Evolutionary conservation across 1,140 invertebrate genomes (phyloP).

Genomic region (Hypsibius dujardini): DNA sequence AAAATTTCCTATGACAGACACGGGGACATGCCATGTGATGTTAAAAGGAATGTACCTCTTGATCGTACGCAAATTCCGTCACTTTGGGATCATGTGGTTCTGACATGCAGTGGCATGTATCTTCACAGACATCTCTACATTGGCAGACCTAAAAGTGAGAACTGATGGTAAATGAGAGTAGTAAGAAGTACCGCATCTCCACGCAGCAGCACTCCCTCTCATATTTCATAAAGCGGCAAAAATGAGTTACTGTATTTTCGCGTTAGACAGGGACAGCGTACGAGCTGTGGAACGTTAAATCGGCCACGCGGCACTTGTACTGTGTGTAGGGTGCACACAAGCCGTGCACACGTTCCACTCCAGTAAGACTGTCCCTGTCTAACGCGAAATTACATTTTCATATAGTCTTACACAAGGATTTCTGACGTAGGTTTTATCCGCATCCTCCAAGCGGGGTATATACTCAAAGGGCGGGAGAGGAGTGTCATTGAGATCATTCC

Average conservation of each 20-base stretch:
- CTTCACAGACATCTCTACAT: neutral
- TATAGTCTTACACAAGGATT: neutral
- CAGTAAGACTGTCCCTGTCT: too few species aligned
- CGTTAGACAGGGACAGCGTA: too few species aligned
- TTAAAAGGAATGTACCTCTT: neutral
- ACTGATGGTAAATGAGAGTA: too few species aligned
- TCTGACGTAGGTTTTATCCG: neutral
- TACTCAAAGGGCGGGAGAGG: neutral
- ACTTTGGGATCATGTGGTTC: neutral
- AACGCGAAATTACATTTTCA: too few species aligned
- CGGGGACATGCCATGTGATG: neutral
- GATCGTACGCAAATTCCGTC: neutral
- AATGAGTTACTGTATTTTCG: too few species aligned
- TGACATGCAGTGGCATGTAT: neutral
- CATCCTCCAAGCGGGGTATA: neutral
- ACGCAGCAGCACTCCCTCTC: too few species aligned
- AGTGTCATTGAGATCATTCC: neutral
- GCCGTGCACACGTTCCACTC: too few species aligned
- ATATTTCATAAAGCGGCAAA: too few species aligned
- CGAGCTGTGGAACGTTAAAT: too few species aligned
- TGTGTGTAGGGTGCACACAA: too few species aligned
- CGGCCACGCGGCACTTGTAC: too few species aligned
- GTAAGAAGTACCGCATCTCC: too few species aligned
- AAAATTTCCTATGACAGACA: neutral
- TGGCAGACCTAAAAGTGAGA: neutral